phyloP scores from a whole-genome alignment of 1,140 invertebrate species.

The Drosophila pseudoobscura region DNA sequence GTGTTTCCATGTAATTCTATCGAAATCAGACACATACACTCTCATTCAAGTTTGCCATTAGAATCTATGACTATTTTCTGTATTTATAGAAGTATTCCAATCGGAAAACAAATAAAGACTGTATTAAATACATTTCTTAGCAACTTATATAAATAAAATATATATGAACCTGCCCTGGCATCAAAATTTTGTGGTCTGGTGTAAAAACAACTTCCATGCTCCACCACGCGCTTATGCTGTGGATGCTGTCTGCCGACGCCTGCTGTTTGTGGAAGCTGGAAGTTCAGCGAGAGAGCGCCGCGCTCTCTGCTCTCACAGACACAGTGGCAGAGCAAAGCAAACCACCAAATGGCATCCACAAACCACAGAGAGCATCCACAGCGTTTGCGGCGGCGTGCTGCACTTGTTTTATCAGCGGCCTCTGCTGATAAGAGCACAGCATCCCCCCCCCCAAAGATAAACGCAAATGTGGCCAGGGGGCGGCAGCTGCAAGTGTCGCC shows the following conservation, averaged over 20 bases:
- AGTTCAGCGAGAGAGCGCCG: slow-evolving; percentile 21
- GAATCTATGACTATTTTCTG: no score
- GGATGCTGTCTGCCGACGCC: slow-evolving; percentile 17
- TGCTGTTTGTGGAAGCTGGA: slow-evolving; percentile 57
- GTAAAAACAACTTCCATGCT: slow-evolving; percentile 42
- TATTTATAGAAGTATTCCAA: no score
- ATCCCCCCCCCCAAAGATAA: background rate
- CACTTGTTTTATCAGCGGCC: slow-evolving; percentile 65
- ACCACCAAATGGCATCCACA: slow-evolving; percentile 19
- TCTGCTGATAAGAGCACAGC: slow-evolving; percentile 24
- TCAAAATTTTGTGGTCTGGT: slow-evolving; percentile 22
- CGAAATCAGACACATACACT: background rate
- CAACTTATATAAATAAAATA: background rate
- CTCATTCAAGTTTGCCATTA: no score
- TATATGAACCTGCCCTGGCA: background rate
- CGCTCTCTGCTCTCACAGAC: slow-evolving; percentile 1
- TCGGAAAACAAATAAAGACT: no score
- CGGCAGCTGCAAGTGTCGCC: slow-evolving; percentile 39
- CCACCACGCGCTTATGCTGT: slow-evolving; percentile 58
- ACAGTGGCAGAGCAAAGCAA: background rate
- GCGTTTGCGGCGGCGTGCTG: slow-evolving; percentile 64
- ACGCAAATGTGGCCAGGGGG: slow-evolving; percentile 7
- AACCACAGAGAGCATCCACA: slow-evolving; percentile 18
- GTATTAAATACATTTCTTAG: background rate
- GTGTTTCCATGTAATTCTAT: background rate